Base-by-base conservation (phyloP, 1,140 invertebrate genomes). In the Rhizoglyphus robini region DNA sequence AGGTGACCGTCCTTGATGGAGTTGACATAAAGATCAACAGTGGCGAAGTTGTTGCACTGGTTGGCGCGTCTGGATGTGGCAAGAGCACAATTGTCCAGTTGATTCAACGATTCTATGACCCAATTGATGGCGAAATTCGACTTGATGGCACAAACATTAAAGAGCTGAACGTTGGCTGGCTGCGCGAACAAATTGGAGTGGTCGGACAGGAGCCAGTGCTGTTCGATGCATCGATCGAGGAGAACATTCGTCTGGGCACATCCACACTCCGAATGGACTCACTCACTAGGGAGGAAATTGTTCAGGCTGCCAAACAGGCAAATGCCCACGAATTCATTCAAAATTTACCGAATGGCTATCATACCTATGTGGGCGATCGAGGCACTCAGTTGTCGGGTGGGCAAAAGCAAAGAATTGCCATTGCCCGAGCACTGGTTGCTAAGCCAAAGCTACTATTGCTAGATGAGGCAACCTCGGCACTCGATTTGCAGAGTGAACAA, bases 281-380 rank as follows among this genome's bases (percentile, higher is more conserved):
- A 4, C 20, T 64, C 11, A 64, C 27, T 20, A 2, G 23, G 2
- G 46, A 48, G 1, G 51, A 57, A 36, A 57, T 64, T 49, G 31
- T 29, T 23, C 18, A 34, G 1, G 92, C 88, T 18, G 88, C 92
- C 0, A 82, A 83, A 72, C 76, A 86, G 47, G 91, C 93, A 11
- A 94, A 96, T 77, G 93, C 92, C 2, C 82, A 95, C 75, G 83
- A 85, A 31, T 97, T 97, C 76, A 91, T 97, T 47, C 75, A 65
- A 0, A 75, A 75, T 23, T 90, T 96, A 76, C 88, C 90, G 0
- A 74, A 84, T 2, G 86, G 86, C 0, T 74, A 74, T 67, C 70
- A 76, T 34, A 78, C 77, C 11, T 34, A 76, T 38, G 77, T 79
- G 29, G 77, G 77, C 0, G 76, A 78, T 68, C 51, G 74, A 25